Evolutionary conservation across 2,888 invertebrate genomes (phyloP).

Genomic region (Parnassius apollo): DNA sequence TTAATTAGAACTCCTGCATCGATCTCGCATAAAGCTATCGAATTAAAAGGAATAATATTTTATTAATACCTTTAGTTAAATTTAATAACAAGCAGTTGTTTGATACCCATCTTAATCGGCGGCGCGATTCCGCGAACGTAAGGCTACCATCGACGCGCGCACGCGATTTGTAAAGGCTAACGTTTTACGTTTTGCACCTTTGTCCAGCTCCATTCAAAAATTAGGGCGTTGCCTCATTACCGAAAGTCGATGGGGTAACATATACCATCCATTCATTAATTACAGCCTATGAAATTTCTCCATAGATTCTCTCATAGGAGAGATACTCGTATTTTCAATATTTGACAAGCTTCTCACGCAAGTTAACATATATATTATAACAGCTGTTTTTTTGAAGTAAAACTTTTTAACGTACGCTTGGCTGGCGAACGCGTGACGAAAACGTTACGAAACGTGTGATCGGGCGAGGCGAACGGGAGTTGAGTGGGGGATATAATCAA

Average conservation of each 20-base stretch:
- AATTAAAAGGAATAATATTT: slow-evolving; percentile 43
- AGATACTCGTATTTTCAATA: too few species aligned
- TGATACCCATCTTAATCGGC: slow-evolving; percentile 56
- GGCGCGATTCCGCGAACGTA: slow-evolving; percentile 42
- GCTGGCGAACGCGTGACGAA: too few species aligned
- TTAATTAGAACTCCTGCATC: slow-evolving; percentile 1
- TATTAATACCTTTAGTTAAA: slow-evolving; percentile 43
- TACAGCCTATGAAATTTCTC: too few species aligned
- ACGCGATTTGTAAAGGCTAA: slow-evolving; percentile 35
- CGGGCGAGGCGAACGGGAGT: too few species aligned
- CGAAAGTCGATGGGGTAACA: not conserved
- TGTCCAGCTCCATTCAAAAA: slow-evolving; percentile 4
- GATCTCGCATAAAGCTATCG: slow-evolving; percentile 36
- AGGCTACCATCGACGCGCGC: slow-evolving; percentile 31
- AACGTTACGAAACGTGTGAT: too few species aligned
- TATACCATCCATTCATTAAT: too few species aligned
- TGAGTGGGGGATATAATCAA: too few species aligned
- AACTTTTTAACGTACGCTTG: too few species aligned
- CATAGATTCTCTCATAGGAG: too few species aligned
- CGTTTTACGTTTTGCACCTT: slow-evolving; percentile 32
- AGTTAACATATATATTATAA: too few species aligned
- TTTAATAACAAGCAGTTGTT: slow-evolving; percentile 49
- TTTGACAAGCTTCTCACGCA: too few species aligned
- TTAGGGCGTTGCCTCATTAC: slow-evolving; percentile 18
- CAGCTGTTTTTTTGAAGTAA: too few species aligned